Percentiles rank a stretch among this genome's conserved stretches.
These are phyloP conservation scores for Dynastes grantii DNA, from an alignment of 2,888 invertebrate species.

Conservation along the genomic window DNA sequence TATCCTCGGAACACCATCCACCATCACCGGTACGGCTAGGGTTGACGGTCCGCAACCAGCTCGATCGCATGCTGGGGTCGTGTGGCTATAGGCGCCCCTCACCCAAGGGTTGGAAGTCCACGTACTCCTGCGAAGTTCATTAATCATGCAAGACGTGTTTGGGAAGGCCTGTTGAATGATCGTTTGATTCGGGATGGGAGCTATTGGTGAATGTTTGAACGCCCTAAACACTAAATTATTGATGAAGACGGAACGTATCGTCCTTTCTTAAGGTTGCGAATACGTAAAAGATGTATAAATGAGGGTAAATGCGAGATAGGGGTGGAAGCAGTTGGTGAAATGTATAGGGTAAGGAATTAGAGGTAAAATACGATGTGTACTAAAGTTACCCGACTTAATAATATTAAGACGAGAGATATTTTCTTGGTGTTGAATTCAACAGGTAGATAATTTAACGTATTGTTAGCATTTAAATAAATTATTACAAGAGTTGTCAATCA, in stretches of 20 bases:
- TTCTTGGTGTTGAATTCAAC: no score
- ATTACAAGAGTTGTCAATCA: conserved; percentile 77
- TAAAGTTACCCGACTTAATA: no score
- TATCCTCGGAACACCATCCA: conserved; percentile 70
- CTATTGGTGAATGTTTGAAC: not conserved
- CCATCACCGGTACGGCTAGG: conserved; percentile 70
- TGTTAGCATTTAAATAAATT: conserved; percentile 61
- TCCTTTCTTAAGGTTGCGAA: no score
- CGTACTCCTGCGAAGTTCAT: conserved; percentile 68
- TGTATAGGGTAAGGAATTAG: no score
- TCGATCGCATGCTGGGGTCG: conserved; percentile 72
- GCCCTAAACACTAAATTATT: no score
- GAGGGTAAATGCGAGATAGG: no score
- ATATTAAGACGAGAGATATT: no score
- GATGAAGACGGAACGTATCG: no score
- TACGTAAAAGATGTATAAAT: no score
- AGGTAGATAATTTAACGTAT: no score
- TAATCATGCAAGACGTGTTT: not conserved
- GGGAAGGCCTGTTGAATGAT: not conserved
- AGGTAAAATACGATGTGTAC: no score
- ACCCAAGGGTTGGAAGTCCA: conserved; percentile 75
- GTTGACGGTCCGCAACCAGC: conserved; percentile 66
- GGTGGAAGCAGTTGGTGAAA: no score
- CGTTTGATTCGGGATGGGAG: not conserved
- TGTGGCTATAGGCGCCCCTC: conserved; percentile 76